These are phyloP conservation scores for Pseudonaja textilis DNA, from an alignment of 2,113 vertebrate species.

Conservation along the genomic window DNA sequence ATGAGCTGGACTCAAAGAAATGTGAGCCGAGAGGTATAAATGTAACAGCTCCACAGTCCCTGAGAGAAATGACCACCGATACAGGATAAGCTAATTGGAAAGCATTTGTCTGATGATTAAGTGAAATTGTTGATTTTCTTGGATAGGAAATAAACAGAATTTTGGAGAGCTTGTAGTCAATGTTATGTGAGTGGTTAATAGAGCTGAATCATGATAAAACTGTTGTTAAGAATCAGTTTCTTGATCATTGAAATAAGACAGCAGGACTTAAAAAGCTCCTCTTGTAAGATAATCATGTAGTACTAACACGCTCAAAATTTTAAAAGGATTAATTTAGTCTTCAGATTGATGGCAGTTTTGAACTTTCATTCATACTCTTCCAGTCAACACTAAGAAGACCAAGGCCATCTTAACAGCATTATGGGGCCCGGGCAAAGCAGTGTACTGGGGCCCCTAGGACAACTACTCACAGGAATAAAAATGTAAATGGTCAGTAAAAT, in stretches of 20 bases:
- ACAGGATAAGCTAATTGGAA: neutral
- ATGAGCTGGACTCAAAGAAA: neutral
- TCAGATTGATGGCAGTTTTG: neutral
- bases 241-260: neutral
- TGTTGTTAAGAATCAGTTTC: neutral
- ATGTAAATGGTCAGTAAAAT: no score
- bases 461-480: no score
- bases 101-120: neutral
- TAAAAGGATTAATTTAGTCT: neutral
- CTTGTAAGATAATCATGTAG: neutral
- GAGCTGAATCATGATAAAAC: neutral
- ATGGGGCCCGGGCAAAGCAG: no score
- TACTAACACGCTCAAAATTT: neutral
- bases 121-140: neutral
- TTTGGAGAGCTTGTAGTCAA: neutral
- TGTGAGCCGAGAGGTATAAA: neutral
- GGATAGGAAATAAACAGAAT: neutral
- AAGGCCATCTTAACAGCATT: no score
- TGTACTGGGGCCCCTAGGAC: no score
- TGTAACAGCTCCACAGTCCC: neutral
- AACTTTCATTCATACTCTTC: neutral
- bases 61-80: neutral
- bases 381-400: neutral
- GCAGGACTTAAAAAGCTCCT: neutral
- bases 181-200: neutral